A percentile compares a stretch with the other conserved stretches of the same genome.
Evolutionary conservation across 2,797 vertebrate genomes (phyloP).

Genomic region (Pelobates cultripes): DNA sequence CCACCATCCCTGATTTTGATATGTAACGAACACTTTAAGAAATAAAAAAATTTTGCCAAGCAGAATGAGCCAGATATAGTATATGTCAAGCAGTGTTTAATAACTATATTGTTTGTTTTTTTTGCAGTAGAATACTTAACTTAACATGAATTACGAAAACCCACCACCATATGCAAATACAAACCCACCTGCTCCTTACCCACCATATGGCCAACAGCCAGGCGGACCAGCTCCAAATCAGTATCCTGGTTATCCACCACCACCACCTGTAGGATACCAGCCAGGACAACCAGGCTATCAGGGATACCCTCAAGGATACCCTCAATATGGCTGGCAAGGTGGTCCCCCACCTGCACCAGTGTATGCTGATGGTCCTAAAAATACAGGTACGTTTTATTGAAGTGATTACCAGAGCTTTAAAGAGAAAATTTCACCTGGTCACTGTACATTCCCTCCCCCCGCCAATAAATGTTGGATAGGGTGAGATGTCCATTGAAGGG

Average conservation of each 20-base stretch:
- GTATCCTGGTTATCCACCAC: constrained; percentile 64
- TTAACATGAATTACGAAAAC: constrained; percentile 86
- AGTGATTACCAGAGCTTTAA: too few species aligned
- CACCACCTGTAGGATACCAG: constrained; percentile 60
- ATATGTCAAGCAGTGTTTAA: background rate
- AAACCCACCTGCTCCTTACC: constrained; percentile 81
- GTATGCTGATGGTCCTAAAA: constrained; percentile 88
- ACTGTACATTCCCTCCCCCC: too few species aligned
- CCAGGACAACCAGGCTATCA: constrained; percentile 76
- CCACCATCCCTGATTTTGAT: too few species aligned
- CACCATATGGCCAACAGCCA: constrained; percentile 84
- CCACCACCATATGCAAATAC: constrained; percentile 88
- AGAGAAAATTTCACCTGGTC: too few species aligned
- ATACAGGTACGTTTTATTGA: constrained; percentile 81
- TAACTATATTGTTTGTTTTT: background rate
- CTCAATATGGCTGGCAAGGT: constrained; percentile 87
- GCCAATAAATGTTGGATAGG: too few species aligned
- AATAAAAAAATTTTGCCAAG: too few species aligned
- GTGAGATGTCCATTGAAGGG: too few species aligned
- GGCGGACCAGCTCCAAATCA: constrained; percentile 71
- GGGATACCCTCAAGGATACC: constrained; percentile 82
- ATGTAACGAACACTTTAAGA: too few species aligned
- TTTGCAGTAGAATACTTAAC: constrained; percentile 11
- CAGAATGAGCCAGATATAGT: too few species aligned
- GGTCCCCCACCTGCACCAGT: constrained; percentile 80